A percentile compares a stretch with the other conserved stretches of the same genome.
Conservation (phyloP, 2,888 invertebrate genomes). For the Dryocosmus kuriphilus region DNA sequence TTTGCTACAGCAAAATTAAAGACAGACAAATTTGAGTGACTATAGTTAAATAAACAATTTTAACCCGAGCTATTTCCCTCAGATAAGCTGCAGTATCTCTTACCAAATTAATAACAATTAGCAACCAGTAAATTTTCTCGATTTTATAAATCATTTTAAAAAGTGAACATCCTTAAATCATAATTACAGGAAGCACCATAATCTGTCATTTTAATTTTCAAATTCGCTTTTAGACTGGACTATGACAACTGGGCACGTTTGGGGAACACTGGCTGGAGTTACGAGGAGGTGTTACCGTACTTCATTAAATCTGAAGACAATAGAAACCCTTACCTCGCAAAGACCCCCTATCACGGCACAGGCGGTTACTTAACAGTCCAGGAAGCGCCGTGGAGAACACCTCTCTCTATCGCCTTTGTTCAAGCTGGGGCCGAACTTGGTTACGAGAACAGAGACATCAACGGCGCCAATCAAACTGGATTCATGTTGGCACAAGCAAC, state of each 20-base stretch:
- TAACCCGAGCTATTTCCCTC: too few species aligned
- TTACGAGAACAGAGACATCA: slow-evolving; percentile 88
- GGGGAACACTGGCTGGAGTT: slow-evolving; percentile 93
- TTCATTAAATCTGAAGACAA: slow-evolving; percentile 94
- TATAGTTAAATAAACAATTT: too few species aligned
- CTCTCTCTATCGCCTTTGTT: slow-evolving; percentile 89
- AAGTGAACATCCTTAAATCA: too few species aligned
- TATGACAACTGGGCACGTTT: slow-evolving; percentile 92
- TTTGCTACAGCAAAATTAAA: too few species aligned
- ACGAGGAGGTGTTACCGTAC: slow-evolving; percentile 88
- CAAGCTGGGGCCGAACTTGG: slow-evolving; percentile 91
- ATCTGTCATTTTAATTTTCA: background rate
- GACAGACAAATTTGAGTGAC: too few species aligned
- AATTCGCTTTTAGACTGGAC: slow-evolving; percentile 78
- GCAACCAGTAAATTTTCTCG: too few species aligned
- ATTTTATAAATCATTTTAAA: too few species aligned
- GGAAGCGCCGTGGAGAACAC: slow-evolving; percentile 91
- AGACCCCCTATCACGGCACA: slow-evolving; percentile 86
- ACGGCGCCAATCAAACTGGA: slow-evolving; percentile 90
- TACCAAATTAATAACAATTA: too few species aligned
- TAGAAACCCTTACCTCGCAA: slow-evolving; percentile 88
- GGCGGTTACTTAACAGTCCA: slow-evolving; percentile 92
- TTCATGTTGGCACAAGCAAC: slow-evolving; percentile 94
- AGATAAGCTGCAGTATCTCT: too few species aligned
- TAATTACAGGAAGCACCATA: background rate